These are phyloP conservation scores for Aleiodes sp. DNA, from an alignment of 1,140 invertebrate genomes.

Conservation along the genomic window DNA sequence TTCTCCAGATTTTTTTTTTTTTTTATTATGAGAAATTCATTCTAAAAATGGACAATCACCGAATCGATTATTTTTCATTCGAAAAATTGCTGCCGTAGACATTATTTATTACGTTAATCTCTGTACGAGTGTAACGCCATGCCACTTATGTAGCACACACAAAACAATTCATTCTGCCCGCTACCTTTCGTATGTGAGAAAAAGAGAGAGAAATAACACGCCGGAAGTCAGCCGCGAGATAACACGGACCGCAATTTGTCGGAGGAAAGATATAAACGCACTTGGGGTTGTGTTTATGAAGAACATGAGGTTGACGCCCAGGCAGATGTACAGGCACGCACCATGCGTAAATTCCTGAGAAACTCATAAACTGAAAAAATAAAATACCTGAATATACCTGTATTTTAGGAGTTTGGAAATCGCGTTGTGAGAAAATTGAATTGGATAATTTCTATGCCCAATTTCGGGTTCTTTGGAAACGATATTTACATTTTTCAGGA, in stretches of 20 bases:
- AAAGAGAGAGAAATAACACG: conserved; percentile 7
- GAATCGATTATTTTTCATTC: neutral
- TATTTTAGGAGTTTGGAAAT: too few species aligned
- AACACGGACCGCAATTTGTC: conserved; percentile 40
- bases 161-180: conserved; percentile 22
- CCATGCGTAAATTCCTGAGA: too few species aligned
- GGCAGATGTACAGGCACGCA: conserved; percentile 29
- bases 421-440: too few species aligned
- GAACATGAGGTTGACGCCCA: conserved; percentile 20
- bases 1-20: too few species aligned
- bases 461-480: too few species aligned
- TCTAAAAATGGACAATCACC: too few species aligned
- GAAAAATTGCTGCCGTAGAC: conserved; percentile 17
- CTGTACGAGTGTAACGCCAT: neutral
- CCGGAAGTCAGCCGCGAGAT: conserved; percentile 43
- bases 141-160: conserved; percentile 23
- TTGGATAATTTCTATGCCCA: too few species aligned
- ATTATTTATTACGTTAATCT: conserved; percentile 46
- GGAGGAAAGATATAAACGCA: conserved; percentile 30
- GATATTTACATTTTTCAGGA: too few species aligned
- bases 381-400: too few species aligned
- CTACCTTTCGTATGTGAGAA: too few species aligned
- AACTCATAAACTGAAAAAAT: too few species aligned
- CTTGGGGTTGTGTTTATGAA: neutral
- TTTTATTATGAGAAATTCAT: too few species aligned